A percentile compares a stretch with the other conserved stretches of the same genome.
Evolutionary conservation across 2,797 vertebrate species (phyloP).

Genomic region (Bradypus variegatus): DNA sequence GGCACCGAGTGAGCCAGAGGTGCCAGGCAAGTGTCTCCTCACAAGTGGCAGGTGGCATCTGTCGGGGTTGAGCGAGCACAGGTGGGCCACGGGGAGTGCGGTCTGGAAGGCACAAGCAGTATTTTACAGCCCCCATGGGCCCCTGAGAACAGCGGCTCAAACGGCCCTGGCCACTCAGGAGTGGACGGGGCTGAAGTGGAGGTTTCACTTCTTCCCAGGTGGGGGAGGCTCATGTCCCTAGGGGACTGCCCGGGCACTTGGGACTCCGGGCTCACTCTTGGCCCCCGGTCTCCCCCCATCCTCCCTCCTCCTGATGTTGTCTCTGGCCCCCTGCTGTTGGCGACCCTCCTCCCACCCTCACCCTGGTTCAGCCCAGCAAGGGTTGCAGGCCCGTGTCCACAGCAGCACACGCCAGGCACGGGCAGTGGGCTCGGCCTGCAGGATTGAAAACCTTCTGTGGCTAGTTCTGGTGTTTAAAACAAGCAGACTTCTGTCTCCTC

Average conservation of each 20-base stretch:
- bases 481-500: not conserved
- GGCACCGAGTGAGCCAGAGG: not conserved
- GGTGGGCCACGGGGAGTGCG: not conserved
- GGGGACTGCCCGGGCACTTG: not conserved
- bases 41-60: not conserved
- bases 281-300: not conserved
- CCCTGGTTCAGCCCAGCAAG: not conserved
- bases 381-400: not conserved
- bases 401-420: not conserved
- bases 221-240: too few species aligned
- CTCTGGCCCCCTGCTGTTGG: not conserved
- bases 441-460: too few species aligned
- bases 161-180: not conserved
- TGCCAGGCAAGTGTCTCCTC: not conserved
- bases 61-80: not conserved
- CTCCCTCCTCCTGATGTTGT: not conserved
- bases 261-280: not conserved
- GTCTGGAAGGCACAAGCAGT: not conserved
- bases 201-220: fast-evolving
- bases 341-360: fast-evolving
- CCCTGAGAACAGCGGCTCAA: not conserved
- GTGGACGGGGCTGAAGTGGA: not conserved
- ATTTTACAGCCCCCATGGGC: not conserved
- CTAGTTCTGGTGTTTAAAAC: not conserved
- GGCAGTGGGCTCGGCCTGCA: fast-evolving